Evolutionary conservation across 1,140 invertebrate species (phyloP), one percentile per base, ranked within the genome.

Genomic region (Bombus soroeensis): DNA sequence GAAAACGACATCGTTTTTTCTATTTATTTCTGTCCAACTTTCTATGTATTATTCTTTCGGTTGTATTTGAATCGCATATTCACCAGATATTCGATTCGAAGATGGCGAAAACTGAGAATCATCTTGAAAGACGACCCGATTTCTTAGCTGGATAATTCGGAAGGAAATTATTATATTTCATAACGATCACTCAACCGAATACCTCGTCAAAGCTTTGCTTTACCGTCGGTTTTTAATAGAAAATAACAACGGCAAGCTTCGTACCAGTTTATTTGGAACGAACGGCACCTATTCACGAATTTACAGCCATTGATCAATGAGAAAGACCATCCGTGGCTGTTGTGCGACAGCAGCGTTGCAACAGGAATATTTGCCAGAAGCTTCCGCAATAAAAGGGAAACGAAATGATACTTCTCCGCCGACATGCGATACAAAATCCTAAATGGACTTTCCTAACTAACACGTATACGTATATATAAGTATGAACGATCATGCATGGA

Each of bases 271-370:
- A n/a, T 62, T 71, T 28, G 75, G 3, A 39, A 71, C 68, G 53
- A 79, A 43, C 57, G 12, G n/a, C 57, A 10, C 53, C 47, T 85
- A 62, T 85, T 62, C 82, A 34, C 41, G 76, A 80, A 72, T 85
- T 85, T 70, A 80, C 76, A 85, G 76, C 57, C 76, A 53, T 53
- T 85, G 76, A 80, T 79, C 76, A 85, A 47, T 68, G 76, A 80
- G 25, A 85, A 85, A 85, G 83, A n/a, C 62, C 22, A 4, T 25
- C 3, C 39, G 22, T 22, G 76, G 39, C 41, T 28, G 64, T 68
- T 66, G 62, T n/a, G 37, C 64, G 57, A n/a, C 4, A 41, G 25
- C 32, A 39, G 37, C 70, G 53, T 57, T 59, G 47, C 57, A n/a
- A 70, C 28, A 39, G n/a, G 41, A 72, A 80, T 28, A 72, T 47